Conservation (phyloP, 2,888 invertebrate species). For the Rhodophaea formosa region DNA sequence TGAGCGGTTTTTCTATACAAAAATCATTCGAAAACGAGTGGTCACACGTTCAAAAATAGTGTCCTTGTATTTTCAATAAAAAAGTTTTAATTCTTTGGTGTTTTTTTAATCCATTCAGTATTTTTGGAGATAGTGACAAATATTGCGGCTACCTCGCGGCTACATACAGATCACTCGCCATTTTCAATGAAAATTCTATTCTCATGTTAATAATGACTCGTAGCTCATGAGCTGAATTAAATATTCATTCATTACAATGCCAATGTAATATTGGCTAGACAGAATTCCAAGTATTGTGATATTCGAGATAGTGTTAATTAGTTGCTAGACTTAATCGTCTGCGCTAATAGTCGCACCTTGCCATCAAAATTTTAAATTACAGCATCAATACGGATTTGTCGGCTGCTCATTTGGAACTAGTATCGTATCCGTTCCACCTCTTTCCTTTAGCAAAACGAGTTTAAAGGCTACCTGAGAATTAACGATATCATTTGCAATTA, state of each 20-base stretch:
- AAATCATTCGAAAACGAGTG: too few relatives aligned
- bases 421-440: not conserved
- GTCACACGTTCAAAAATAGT: too few relatives aligned
- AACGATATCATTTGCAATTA: constrained; percentile 11
- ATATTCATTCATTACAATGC: not conserved
- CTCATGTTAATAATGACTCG: too few relatives aligned
- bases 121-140: too few relatives aligned
- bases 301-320: not conserved
- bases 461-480: constrained; percentile 8
- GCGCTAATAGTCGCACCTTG: too few relatives aligned
- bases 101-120: too few relatives aligned
- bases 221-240: not conserved
- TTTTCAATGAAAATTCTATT: too few relatives aligned
- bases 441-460: constrained; percentile 5
- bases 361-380: not conserved
- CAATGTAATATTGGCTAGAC: not conserved
- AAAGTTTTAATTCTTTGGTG: too few relatives aligned
- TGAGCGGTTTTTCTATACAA: too few relatives aligned
- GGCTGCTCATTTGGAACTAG: constrained; percentile 1
- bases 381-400: not conserved
- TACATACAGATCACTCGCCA: too few relatives aligned
- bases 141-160: too few relatives aligned
- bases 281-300: not conserved
- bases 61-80: too few relatives aligned
- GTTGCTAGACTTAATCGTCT: not conserved